These are phyloP conservation scores for Parnassius glacialis DNA, from an alignment of 2,888 invertebrate genomes.

Conservation along the genomic window DNA sequence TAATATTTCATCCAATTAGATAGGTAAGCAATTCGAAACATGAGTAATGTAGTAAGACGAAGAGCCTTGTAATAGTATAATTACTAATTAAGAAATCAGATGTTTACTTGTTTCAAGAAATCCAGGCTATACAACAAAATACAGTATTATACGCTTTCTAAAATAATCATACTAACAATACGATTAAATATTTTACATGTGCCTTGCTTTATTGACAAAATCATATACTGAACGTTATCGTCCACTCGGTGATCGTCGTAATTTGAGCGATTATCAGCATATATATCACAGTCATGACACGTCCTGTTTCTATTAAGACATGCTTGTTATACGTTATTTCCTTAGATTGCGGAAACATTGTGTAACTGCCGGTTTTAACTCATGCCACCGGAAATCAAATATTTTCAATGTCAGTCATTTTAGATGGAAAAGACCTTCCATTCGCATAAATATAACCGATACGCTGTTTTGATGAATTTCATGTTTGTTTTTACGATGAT, in stretches of 20 bases:
- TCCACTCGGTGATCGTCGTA: background rate
- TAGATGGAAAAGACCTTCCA: slow-evolving; percentile 22
- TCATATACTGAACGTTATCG: too few species aligned
- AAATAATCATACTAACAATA: background rate
- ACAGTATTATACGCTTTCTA: too few species aligned
- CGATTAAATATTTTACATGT: too few species aligned
- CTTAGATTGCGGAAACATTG: slow-evolving; percentile 19
- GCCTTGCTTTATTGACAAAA: too few species aligned
- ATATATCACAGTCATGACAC: background rate
- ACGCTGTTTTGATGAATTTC: background rate
- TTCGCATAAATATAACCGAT: slow-evolving; percentile 6
- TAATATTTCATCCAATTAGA: too few species aligned
- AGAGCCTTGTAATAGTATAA: slow-evolving; percentile 5
- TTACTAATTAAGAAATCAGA: slow-evolving; percentile 7
- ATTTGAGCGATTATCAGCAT: background rate
- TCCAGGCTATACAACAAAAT: slow-evolving; percentile 2
- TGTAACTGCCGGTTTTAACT: slow-evolving; percentile 19
- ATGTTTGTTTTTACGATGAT: background rate
- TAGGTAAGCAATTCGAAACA: too few species aligned
- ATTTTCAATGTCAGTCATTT: slow-evolving; percentile 26
- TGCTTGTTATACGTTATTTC: slow-evolving; percentile 20
- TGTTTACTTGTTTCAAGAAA: slow-evolving; percentile 5
- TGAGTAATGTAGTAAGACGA: background rate
- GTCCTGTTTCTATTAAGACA: slow-evolving; percentile 18
- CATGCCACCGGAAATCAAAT: slow-evolving; percentile 24